A percentile compares a stretch with the other conserved stretches of the same genome.
Conservation (phyloP, 1,140 invertebrate species). For the Holotrichia oblita region DNA sequence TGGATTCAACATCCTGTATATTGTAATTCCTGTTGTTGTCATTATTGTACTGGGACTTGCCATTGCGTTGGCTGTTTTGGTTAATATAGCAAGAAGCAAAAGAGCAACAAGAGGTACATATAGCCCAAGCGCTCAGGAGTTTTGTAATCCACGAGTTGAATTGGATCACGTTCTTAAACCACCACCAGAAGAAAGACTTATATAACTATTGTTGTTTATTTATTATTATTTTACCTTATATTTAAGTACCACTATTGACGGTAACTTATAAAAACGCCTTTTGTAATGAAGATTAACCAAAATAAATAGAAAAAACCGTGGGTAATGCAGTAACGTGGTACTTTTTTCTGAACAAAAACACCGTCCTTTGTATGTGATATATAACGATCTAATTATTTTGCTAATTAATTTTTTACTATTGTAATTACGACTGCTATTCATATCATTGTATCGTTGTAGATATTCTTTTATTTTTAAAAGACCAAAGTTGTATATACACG, state of each 20-base stretch:
- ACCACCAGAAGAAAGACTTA: constrained; percentile 95
- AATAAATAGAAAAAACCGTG: background rate
- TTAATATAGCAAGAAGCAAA: constrained; percentile 89
- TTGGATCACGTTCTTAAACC: constrained; percentile 96
- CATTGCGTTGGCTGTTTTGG: constrained; percentile 69
- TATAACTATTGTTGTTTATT: constrained; percentile 67
- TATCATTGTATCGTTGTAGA: constrained; percentile 8
- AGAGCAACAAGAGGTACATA: constrained; percentile 96
- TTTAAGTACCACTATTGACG: constrained; percentile 2
- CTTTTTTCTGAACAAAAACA: constrained; percentile 11
- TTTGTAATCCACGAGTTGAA: constrained; percentile 94
- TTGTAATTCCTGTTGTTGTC: constrained; percentile 78
- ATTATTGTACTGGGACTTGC: constrained; percentile 73
- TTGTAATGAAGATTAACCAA: background rate
- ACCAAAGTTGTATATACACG: constrained; percentile 15
- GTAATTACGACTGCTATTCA: background rate
- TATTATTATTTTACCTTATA: background rate
- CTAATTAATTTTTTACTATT: constrained; percentile 25
- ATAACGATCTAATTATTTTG: constrained; percentile 13
- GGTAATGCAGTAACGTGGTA: background rate
- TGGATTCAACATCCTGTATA: too few species aligned
- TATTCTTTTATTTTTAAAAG: constrained; percentile 19
- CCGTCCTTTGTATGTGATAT: background rate
- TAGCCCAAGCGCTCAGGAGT: constrained; percentile 95
- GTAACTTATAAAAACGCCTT: background rate